These are phyloP conservation scores for Tanytarsus gracilentus DNA, from an alignment of 2,888 invertebrate species.

Conservation along the genomic window DNA sequence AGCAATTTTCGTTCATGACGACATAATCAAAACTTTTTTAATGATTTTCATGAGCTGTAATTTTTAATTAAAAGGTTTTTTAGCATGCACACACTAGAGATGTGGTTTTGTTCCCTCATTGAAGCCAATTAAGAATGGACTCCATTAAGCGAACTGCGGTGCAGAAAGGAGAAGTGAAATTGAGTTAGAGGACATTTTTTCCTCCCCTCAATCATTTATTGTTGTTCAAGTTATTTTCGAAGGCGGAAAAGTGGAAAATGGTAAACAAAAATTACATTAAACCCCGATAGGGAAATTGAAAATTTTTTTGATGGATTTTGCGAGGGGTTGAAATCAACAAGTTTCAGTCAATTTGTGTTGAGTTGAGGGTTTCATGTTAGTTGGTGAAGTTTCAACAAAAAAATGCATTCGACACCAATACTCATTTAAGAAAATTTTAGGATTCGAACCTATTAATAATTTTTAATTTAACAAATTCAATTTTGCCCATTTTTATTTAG, in stretches of 20 bases:
- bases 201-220: not conserved
- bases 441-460: no score
- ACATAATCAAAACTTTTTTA: constrained; percentile 27
- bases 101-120: constrained; percentile 3
- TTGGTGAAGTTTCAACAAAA: no score
- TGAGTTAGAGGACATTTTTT: constrained; percentile 4
- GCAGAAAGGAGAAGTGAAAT: not conserved
- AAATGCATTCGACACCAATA: no score
- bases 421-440: no score
- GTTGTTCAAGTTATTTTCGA: constrained; percentile 5
- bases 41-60: constrained; percentile 20
- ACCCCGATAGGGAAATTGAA: not conserved
- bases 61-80: constrained; percentile 26
- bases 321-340: not conserved
- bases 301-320: not conserved
- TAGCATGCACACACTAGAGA: not conserved
- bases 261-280: not conserved
- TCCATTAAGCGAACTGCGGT: constrained; percentile 21
- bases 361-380: no score
- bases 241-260: constrained; percentile 19
- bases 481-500: no score
- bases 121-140: constrained; percentile 20
- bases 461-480: no score
- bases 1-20: constrained; percentile 2
- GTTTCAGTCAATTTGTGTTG: not conserved